These are phyloP conservation scores for Etheostoma nigrum DNA, from an alignment of 2,797 vertebrate genomes.

Conservation along the genomic window DNA sequence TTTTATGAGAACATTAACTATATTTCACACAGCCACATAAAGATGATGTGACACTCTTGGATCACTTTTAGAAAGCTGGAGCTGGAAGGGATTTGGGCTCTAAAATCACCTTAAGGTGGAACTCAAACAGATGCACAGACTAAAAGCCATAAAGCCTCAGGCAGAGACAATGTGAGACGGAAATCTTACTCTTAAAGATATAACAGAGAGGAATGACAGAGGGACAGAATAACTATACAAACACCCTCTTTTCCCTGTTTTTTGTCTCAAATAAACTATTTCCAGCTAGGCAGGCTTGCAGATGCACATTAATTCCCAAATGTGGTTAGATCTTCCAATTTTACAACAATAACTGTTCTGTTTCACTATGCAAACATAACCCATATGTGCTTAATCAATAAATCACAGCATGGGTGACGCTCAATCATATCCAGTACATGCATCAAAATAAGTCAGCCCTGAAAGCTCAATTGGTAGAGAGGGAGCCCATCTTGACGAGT, in stretches of 20 bases:
- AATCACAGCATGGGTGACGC: not conserved
- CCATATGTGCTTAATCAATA: not conserved
- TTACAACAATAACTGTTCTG: not conserved
- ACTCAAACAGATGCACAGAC: not conserved
- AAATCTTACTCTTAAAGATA: not conserved
- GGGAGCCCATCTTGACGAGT: too few species aligned
- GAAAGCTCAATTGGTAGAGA: too few species aligned
- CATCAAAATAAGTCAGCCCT: not conserved
- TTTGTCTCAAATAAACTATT: not conserved
- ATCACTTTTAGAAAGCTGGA: not conserved
- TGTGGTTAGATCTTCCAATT: not conserved
- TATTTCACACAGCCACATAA: conserved; percentile 7
- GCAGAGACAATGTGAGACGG: not conserved
- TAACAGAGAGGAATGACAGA: not conserved
- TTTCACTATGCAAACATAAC: not conserved
- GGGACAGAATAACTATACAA: not conserved
- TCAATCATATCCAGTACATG: not conserved
- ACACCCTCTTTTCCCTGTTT: not conserved
- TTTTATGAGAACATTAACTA: conserved; percentile 18
- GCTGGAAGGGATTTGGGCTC: not conserved
- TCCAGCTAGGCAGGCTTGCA: not conserved
- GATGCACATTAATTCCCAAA: not conserved
- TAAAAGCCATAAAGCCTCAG: not conserved
- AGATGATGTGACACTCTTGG: conserved; percentile 1
- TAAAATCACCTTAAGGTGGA: not conserved